Conservation (phyloP, 2,113 vertebrate species). For the Tachysurus fulvidraco region DNA sequence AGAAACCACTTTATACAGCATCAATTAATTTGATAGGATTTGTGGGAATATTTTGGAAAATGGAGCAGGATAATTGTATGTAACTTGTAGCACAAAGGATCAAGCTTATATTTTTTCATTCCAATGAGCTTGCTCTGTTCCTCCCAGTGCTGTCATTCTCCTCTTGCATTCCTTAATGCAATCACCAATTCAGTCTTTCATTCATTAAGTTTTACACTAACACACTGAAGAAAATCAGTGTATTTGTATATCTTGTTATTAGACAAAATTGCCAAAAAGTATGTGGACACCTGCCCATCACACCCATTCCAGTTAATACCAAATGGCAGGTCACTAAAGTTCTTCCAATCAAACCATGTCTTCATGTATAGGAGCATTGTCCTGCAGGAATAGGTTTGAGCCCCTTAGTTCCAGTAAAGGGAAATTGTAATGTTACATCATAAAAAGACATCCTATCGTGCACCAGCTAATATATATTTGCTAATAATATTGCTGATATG, state of each 20-base stretch:
- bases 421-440: not conserved
- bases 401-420: not conserved
- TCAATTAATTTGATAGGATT: not conserved
- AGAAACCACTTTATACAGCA: not conserved
- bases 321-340: not conserved
- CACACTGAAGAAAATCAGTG: not conserved
- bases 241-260: not conserved
- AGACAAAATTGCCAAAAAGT: not conserved
- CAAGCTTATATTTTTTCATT: no score
- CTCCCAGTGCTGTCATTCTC: no score
- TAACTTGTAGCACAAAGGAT: no score
- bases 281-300: not conserved
- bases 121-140: no score
- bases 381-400: not conserved
- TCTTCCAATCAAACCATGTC: not conserved
- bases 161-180: constrained; percentile 28
- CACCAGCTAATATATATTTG: not conserved
- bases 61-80: no score
- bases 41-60: not conserved
- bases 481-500: not conserved
- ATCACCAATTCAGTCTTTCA: constrained; percentile 25
- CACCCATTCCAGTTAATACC: not conserved
- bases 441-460: not conserved
- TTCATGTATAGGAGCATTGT: not conserved
- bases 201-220: not conserved